Percentiles rank a stretch among this genome's conserved stretches.
These are phyloP conservation scores for Parelbella ahira DNA, from an alignment of 2,888 invertebrate genomes.

Conservation along the genomic window DNA sequence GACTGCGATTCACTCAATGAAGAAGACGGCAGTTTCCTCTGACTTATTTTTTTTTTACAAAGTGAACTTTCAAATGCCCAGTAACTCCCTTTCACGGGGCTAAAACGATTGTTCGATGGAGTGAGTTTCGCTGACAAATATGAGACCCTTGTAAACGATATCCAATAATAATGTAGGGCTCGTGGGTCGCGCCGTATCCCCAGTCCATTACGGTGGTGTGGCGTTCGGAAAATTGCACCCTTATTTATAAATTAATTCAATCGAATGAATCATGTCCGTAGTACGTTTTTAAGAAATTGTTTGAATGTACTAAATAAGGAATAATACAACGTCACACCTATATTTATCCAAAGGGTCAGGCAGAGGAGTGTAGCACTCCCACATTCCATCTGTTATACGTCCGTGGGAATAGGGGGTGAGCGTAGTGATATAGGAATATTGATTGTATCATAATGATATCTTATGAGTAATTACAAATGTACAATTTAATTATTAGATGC, in stretches of 20 bases:
- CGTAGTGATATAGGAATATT: no score
- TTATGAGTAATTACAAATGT: no score
- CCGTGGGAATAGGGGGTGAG: no score
- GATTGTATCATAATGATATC: no score
- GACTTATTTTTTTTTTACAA: constrained; percentile 54
- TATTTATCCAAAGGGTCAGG: no score
- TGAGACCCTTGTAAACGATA: constrained; percentile 58
- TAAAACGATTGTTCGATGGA: constrained; percentile 47
- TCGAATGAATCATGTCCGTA: not conserved
- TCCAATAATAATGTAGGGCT: constrained; percentile 51
- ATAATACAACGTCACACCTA: no score
- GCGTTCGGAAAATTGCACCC: constrained; percentile 4
- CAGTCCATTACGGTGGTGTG: constrained; percentile 42
- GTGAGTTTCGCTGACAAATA: constrained; percentile 46
- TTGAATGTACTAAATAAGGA: no score
- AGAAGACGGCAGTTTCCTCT: constrained; percentile 55
- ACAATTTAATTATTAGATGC: no score
- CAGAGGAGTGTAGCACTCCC: no score
- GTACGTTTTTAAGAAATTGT: not conserved
- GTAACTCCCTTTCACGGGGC: constrained; percentile 49
- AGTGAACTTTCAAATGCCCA: constrained; percentile 46
- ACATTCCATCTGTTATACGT: no score
- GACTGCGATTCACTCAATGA: constrained; percentile 55
- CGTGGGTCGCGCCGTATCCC: constrained; percentile 46
- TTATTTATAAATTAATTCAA: not conserved